Base-by-base conservation (phyloP, 2,797 vertebrate genomes). In the Eurystomus glaucurus region DNA sequence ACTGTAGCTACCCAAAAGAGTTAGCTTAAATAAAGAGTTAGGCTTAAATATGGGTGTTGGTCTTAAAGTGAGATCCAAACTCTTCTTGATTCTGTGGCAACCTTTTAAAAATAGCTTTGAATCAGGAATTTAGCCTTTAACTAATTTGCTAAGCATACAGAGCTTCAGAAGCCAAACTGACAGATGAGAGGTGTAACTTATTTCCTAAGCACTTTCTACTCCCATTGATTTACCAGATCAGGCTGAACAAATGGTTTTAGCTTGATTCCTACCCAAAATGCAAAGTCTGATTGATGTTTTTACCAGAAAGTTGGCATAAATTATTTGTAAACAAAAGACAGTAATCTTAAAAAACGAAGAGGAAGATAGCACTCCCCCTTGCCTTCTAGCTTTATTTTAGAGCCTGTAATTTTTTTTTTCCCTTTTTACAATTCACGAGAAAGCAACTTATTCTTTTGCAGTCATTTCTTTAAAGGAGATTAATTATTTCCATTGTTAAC, bases 401-500 rank as follows among this genome's bases (percentile, higher is more conserved):
- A 97, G 29, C 1, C 3, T 58, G 7, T 39, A 78, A 20, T 50
- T 93, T 90, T 22, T 18, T 90, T 62, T 87, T 66, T 25, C 50
- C 28, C 7, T 50, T 84, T 88, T 93, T 57, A 94, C 51, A 92
- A 85, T 60, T 92, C n/a, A 65, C 15, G 4, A 95, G 35, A 33
- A 94, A 91, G 55, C 25, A 88, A 85, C 10, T 37, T 72, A 71
- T 11, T 86, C 28, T 45, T 86, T 94, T 96, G 75, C 62, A 96
- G 51, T 89, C 37, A 43, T 61, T 94, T 95, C 50, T 77, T 94
- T 95, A 90, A 97, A 94, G 69, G 22, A 96, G 78, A 93, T 90
- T 92, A 93, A 96, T 96, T 97, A 76, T 96, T 96, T 96, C 80
- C 51, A 82, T 88, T 96, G 84, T 93, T 94, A 95, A 94, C 25